phyloP scores from a whole-genome alignment of 2,888 invertebrate species.

The Hypsopygia costalis region DNA sequence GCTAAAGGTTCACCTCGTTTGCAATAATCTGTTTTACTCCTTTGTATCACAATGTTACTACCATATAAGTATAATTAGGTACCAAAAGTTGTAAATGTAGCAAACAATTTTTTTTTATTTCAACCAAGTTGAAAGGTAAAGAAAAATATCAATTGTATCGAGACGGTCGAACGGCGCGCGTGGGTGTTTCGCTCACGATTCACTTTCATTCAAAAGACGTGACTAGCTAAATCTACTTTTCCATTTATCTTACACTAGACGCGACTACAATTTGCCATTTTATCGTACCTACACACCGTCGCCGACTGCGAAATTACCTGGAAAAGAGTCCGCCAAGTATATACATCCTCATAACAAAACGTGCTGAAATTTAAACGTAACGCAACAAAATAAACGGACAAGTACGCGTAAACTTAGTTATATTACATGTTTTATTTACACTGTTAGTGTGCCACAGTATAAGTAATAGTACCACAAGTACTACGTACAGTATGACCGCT shows the following conservation, averaged over 20 bases:
- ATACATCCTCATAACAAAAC: no score
- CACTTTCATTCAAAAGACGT: slow-evolving; percentile 53
- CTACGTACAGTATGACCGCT: no score
- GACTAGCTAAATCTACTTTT: slow-evolving; percentile 55
- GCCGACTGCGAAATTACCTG: slow-evolving; percentile 12
- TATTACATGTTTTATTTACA: no score
- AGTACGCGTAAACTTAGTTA: no score
- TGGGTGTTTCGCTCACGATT: slow-evolving; percentile 43
- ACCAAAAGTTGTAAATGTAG: neutral
- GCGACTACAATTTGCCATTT: slow-evolving; percentile 15
- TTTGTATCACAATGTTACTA: no score
- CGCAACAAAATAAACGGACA: no score
- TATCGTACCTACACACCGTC: slow-evolving; percentile 12
- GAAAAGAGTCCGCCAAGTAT: slow-evolving; percentile 4
- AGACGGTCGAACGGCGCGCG: slow-evolving; percentile 13
- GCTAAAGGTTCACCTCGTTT: no score
- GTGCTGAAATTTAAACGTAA: no score
- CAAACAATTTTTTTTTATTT: neutral
- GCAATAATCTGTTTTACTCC: no score
- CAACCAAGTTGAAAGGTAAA: slow-evolving; percentile 4
- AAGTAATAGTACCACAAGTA: no score
- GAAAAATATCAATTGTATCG: slow-evolving; percentile 6
- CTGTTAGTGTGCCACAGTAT: no score
- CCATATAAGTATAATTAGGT: slow-evolving; percentile 14
- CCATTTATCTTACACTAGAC: slow-evolving; percentile 51